These are phyloP conservation scores for Clepsis dumicolana DNA, from an alignment of 2,888 invertebrate species.

Conservation along the genomic window DNA sequence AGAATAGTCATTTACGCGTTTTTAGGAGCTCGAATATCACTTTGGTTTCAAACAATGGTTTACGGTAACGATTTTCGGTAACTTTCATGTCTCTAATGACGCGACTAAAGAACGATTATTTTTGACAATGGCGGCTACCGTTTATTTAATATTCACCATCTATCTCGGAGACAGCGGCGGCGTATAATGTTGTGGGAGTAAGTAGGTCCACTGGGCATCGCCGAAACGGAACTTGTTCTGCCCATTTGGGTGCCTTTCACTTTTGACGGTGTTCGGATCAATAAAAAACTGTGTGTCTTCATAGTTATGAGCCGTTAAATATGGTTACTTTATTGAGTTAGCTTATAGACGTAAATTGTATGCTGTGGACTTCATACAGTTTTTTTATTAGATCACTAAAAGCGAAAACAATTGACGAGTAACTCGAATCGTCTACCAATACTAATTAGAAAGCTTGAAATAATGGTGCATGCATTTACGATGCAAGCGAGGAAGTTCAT, in stretches of 20 bases:
- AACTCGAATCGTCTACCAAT: background rate
- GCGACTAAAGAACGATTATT: constrained; percentile 19
- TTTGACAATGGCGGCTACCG: constrained; percentile 38
- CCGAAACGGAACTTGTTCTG: constrained; percentile 59
- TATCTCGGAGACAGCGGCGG: constrained; percentile 23
- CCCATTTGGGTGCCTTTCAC: constrained; percentile 56
- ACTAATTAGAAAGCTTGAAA: background rate
- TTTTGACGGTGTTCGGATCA: constrained; percentile 52
- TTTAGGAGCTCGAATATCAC: background rate
- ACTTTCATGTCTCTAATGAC: constrained; percentile 43
- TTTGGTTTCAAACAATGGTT: background rate
- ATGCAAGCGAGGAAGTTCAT: background rate
- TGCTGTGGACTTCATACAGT: background rate
- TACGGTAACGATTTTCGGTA: constrained; percentile 18
- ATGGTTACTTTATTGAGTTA: constrained; percentile 4
- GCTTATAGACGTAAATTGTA: background rate
- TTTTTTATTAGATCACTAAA: background rate
- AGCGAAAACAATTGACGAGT: background rate
- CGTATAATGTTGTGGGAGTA: constrained; percentile 32
- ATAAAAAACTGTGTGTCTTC: constrained; percentile 41
- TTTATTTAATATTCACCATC: constrained; percentile 39
- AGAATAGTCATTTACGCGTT: background rate
- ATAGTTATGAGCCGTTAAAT: constrained; percentile 5
- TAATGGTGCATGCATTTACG: background rate
- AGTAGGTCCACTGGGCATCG: constrained; percentile 47